These are phyloP conservation scores for Disparrhopalites patrizii DNA, from an alignment of 2,888 invertebrate species.

Conservation along the genomic window DNA sequence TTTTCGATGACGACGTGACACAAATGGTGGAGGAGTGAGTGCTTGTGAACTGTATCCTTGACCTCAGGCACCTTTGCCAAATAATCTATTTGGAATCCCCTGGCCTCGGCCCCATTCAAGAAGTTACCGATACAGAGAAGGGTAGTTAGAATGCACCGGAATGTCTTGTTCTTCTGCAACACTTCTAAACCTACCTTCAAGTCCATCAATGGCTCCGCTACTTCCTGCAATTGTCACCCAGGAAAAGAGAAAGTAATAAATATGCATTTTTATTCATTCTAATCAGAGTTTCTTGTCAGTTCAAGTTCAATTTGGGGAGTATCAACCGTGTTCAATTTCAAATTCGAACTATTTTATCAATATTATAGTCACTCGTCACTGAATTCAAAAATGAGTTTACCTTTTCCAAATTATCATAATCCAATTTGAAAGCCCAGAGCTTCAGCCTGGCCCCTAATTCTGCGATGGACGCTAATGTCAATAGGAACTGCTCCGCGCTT, in stretches of 20 bases:
- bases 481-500: constrained; percentile 96
- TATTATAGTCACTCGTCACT: too few species aligned
- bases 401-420: constrained; percentile 92
- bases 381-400: too few species aligned
- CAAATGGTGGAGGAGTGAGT: constrained; percentile 93
- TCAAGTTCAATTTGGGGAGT: background rate
- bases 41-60: constrained; percentile 98
- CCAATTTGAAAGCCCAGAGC: constrained; percentile 97
- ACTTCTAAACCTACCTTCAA: constrained; percentile 94
- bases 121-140: constrained; percentile 93
- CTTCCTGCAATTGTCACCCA: constrained; percentile 65
- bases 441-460: constrained; percentile 88
- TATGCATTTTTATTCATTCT: background rate
- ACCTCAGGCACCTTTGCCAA: constrained; percentile 96
- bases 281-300: background rate
- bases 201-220: constrained; percentile 98
- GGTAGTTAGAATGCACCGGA: constrained; percentile 89
- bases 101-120: constrained; percentile 81
- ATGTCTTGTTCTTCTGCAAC: constrained; percentile 85
- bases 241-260: background rate
- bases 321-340: too few species aligned
- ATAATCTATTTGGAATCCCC: constrained; percentile 97
- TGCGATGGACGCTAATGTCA: constrained; percentile 91
- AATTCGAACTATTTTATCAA: too few species aligned
- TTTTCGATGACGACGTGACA: constrained; percentile 97